Evolutionary conservation across 1,140 invertebrate species (phyloP).

Genomic region (Platyscapa corneri): DNA sequence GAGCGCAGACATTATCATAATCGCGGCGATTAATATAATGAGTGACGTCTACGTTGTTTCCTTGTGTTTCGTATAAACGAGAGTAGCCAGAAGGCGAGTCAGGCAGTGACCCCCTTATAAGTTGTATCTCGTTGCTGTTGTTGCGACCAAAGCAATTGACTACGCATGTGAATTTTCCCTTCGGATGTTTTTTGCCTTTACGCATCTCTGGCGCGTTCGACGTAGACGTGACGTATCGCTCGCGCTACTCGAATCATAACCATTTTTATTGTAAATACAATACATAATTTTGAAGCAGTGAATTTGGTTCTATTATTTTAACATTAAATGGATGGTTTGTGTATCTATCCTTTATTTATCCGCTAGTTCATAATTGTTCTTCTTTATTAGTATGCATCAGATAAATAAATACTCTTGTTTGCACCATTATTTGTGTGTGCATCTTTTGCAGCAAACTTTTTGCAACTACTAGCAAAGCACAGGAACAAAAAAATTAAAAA

Average conservation of each 20-base stretch:
- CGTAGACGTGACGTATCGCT: not conserved
- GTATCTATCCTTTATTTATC: no score
- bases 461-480: no score
- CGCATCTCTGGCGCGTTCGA: not conserved
- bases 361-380: no score
- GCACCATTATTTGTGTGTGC: no score
- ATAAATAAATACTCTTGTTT: no score
- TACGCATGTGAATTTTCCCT: slow-evolving; percentile 9
- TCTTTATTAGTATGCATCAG: no score
- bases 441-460: no score
- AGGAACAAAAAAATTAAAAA: no score
- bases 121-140: not conserved
- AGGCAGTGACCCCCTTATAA: slow-evolving; percentile 4
- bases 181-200: not conserved
- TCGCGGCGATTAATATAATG: slow-evolving; percentile 23
- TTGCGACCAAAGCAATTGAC: not conserved
- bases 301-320: no score
- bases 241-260: not conserved
- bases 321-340: no score
- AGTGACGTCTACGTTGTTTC: slow-evolving; percentile 44
- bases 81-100: not conserved
- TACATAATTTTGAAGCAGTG: no score
- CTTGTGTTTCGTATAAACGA: slow-evolving; percentile 25
- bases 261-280: not conserved
- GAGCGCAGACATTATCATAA: slow-evolving; percentile 37